These are phyloP conservation scores for Sphinx pinastri DNA, from an alignment of 2,888 invertebrate species.

Conservation along the genomic window DNA sequence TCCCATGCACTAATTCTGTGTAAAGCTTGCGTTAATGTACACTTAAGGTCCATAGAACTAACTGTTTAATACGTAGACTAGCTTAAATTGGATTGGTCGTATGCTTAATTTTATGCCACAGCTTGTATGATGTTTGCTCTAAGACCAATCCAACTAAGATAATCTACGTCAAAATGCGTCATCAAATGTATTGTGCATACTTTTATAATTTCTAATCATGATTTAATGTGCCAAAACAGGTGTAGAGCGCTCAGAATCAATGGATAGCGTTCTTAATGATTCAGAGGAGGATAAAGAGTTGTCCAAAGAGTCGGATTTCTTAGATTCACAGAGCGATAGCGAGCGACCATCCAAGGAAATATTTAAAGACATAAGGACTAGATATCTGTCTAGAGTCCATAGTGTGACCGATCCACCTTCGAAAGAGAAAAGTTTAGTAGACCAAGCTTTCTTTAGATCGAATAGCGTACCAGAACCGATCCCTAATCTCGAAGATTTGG, in stretches of 20 bases:
- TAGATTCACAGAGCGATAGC: conserved; percentile 64
- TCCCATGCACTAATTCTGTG: conserved; percentile 75
- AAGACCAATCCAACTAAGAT: conserved; percentile 23
- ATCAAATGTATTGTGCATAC: conserved; percentile 49
- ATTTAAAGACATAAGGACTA: conserved; percentile 71
- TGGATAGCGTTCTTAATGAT: conserved; percentile 65
- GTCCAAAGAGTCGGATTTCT: conserved; percentile 56
- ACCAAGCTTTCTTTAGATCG: conserved; percentile 69
- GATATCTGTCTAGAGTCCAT: conserved; percentile 74
- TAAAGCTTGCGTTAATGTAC: conserved; percentile 57
- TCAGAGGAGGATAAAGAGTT: conserved; percentile 61
- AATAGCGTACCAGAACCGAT: conserved; percentile 47
- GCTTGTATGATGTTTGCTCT: neutral
- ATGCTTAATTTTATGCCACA: neutral
- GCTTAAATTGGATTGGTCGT: conserved; percentile 22
- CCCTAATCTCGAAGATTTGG: conserved; percentile 37
- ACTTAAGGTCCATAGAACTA: conserved; percentile 55
- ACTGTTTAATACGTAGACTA: conserved; percentile 39
- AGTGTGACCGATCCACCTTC: conserved; percentile 65
- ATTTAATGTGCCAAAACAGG: conserved; percentile 77
- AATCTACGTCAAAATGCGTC: conserved; percentile 25
- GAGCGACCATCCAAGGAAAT: conserved; percentile 61
- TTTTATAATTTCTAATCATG: conserved; percentile 65
- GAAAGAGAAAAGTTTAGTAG: conserved; percentile 59
- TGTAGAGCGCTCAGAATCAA: conserved; percentile 72